Evolutionary conservation across 2,888 invertebrate genomes (phyloP).

Genomic region (Agrochola litura): DNA sequence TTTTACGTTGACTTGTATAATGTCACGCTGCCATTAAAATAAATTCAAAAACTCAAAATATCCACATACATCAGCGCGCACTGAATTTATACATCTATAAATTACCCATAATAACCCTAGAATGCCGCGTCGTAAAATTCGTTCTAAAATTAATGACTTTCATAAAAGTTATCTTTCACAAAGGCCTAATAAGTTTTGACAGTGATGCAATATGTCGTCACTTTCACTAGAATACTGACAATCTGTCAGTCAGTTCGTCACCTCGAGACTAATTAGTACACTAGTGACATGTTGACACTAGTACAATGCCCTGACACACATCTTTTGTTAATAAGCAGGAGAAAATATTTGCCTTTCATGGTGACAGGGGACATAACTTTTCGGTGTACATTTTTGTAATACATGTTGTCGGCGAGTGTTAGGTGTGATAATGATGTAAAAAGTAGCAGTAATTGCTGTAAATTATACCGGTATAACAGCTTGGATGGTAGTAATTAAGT

Average conservation of each 20-base stretch:
- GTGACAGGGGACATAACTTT: constrained; percentile 48
- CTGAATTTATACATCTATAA: constrained; percentile 49
- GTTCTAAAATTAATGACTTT: constrained; percentile 53
- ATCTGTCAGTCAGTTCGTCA: constrained; percentile 54
- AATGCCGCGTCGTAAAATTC: constrained; percentile 48
- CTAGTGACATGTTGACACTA: constrained; percentile 63
- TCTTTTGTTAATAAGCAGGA: constrained; percentile 54
- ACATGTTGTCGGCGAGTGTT: constrained; percentile 2
- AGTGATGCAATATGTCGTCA: constrained; percentile 62
- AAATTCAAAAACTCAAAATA: constrained; percentile 25
- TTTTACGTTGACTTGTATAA: constrained; percentile 13
- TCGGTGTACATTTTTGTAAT: constrained; percentile 33
- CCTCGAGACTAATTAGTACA: constrained; percentile 65
- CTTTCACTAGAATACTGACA: constrained; percentile 63
- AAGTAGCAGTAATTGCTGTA: constrained; percentile 36
- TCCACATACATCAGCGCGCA: constrained; percentile 45
- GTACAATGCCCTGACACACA: constrained; percentile 60
- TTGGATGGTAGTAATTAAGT: constrained; percentile 37
- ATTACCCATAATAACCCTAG: constrained; percentile 59
- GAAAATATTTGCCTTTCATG: constrained; percentile 61
- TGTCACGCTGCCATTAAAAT: constrained; percentile 36
- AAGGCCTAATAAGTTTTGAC: constrained; percentile 58
- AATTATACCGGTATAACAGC: constrained; percentile 41
- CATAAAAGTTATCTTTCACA: constrained; percentile 54
- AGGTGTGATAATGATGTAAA: constrained; percentile 38